Evolutionary conservation across 2,888 invertebrate genomes (phyloP).

Genomic region (Cerastis rubricosa): DNA sequence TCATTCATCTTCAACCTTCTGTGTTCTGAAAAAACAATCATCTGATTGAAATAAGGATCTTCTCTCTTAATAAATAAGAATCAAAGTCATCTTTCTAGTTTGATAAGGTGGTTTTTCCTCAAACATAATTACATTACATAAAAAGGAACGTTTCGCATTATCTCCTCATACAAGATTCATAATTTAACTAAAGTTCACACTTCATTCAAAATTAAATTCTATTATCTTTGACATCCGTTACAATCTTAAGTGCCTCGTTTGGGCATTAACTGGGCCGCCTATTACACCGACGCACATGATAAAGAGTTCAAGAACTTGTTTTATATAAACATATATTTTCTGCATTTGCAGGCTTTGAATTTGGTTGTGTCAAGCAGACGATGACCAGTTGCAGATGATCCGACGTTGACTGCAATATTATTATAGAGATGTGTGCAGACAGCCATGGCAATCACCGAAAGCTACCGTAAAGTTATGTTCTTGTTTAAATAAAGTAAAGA

Average conservation of each 20-base stretch:
- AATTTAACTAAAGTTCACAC: conserved; percentile 67
- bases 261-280: conserved; percentile 71
- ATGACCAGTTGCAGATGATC: neutral
- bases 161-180: conserved; percentile 54
- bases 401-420: neutral
- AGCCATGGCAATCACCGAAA: neutral
- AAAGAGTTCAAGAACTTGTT: neutral
- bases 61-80: neutral
- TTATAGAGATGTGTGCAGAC: neutral
- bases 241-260: conserved; percentile 79
- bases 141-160: conserved; percentile 51
- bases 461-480: neutral
- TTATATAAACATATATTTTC: neutral
- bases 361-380: neutral
- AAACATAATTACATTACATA: conserved; percentile 27
- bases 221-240: conserved; percentile 79
- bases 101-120: neutral
- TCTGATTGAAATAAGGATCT: neutral
- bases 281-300: conserved; percentile 72
- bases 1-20: neutral
- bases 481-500: neutral
- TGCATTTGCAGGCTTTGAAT: neutral
- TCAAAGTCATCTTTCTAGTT: neutral
- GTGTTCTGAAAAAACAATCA: neutral
- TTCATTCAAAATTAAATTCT: conserved; percentile 76